A percentile compares a stretch with the other conserved stretches of the same genome.
Conservation (phyloP, 2,113 vertebrate species). For the Tautogolabrus adspersus region DNA sequence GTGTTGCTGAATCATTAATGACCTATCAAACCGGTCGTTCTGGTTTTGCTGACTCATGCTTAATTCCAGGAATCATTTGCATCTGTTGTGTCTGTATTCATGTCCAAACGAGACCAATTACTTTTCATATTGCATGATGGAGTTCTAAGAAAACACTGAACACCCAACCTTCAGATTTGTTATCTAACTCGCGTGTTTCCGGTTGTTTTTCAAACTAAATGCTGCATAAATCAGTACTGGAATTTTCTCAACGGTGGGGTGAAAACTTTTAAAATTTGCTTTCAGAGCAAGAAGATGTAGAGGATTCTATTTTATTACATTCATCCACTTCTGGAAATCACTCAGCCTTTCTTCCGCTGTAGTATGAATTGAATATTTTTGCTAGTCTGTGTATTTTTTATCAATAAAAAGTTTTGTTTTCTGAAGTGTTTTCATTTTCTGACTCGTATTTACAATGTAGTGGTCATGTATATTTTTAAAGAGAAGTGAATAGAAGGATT, state of each 20-base stretch:
- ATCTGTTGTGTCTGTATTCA: neutral
- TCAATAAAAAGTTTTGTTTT: slow-evolving; percentile 69
- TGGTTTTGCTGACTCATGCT: slow-evolving; percentile 29
- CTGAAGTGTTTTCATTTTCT: neutral
- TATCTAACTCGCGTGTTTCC: neutral
- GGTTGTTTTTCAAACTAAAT: neutral
- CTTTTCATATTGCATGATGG: neutral
- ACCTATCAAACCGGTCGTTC: slow-evolving; percentile 17
- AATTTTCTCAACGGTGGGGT: neutral
- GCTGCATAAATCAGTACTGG: neutral
- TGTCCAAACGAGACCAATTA: neutral
- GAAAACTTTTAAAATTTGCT: neutral
- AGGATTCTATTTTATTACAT: slow-evolving; percentile 24
- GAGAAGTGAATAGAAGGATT: neutral
- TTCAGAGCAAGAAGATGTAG: neutral
- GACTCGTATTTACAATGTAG: neutral
- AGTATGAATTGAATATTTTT: slow-evolving; percentile 57
- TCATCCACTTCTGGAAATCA: slow-evolving; percentile 23
- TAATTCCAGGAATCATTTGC: neutral
- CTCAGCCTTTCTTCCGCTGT: slow-evolving; percentile 55
- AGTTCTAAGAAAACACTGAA: neutral
- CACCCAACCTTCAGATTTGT: neutral
- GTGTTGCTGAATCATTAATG: neutral
- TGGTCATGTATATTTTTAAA: neutral
- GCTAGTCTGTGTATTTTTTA: slow-evolving; percentile 62